Evolutionary conservation across 2,797 vertebrate genomes (phyloP).

Genomic region (Babyrousa celebensis): DNA sequence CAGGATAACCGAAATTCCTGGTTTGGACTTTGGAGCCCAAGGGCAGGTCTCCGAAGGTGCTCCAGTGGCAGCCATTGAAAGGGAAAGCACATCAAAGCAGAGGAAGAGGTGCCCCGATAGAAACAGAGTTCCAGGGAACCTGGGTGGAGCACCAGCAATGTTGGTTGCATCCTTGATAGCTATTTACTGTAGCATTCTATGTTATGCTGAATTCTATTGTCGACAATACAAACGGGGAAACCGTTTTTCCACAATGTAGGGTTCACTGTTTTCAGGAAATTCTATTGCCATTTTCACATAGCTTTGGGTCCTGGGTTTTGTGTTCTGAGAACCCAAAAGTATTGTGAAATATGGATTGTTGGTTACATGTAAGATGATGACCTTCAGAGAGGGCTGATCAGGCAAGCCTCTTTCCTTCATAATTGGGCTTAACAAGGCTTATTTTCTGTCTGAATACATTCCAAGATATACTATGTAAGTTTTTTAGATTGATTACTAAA

Average conservation of each 20-base stretch:
- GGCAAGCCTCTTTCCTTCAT: background rate
- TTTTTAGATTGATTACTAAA: constrained; percentile 36
- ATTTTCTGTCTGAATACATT: background rate
- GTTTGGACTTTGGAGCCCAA: background rate
- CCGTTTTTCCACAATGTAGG: background rate
- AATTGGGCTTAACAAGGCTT: background rate
- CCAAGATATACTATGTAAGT: background rate
- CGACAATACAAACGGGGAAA: background rate
- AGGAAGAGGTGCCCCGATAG: background rate
- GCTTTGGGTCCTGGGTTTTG: background rate
- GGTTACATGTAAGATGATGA: background rate
- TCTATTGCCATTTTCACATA: background rate
- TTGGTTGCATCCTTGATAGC: background rate
- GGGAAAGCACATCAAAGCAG: background rate
- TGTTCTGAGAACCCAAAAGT: background rate
- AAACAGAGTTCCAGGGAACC: rapidly evolving
- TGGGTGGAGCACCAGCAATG: too few relatives aligned
- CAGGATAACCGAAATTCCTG: background rate
- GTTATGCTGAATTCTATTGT: background rate
- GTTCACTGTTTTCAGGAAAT: background rate
- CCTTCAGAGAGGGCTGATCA: background rate
- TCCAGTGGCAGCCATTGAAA: background rate
- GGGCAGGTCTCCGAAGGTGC: background rate
- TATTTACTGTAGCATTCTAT: background rate
- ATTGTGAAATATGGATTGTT: background rate